Percentiles rank a stretch among this genome's conserved stretches.
These are phyloP conservation scores for Cephalophus harveyi DNA, from an alignment of 2,113 vertebrate genomes.

Conservation along the genomic window DNA sequence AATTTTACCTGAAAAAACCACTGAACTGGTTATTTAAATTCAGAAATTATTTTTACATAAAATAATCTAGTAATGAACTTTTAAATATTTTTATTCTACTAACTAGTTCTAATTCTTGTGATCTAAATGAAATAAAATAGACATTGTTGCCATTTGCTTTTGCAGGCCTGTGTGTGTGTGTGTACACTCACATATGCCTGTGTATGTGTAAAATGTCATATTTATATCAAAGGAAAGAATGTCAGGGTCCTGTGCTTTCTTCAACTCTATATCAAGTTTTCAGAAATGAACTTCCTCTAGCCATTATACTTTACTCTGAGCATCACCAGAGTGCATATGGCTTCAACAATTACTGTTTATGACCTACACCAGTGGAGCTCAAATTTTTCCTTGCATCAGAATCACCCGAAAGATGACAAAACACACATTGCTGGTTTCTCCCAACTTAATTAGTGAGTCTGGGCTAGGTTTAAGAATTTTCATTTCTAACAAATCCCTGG, in stretches of 20 bases:
- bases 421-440: neutral
- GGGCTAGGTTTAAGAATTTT: neutral
- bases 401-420: neutral
- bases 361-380: neutral
- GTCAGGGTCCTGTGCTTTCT: neutral
- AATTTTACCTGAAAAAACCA: neutral
- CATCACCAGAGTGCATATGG: neutral
- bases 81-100: neutral
- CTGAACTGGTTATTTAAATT: neutral
- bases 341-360: neutral
- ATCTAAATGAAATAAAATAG: neutral
- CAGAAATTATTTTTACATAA: neutral
- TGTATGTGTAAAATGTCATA: neutral
- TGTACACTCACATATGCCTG: too few relatives aligned
- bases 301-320: neutral
- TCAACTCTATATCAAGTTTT: neutral
- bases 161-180: neutral
- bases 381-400: neutral
- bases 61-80: neutral
- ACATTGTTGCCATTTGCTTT: neutral
- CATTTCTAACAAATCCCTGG: neutral
- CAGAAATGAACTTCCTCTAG: neutral
- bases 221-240: neutral
- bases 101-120: neutral
- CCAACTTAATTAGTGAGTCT: neutral